phyloP scores from a whole-genome alignment of 23 tunicate genomes.

The Halocynthia roretzi region DNA sequence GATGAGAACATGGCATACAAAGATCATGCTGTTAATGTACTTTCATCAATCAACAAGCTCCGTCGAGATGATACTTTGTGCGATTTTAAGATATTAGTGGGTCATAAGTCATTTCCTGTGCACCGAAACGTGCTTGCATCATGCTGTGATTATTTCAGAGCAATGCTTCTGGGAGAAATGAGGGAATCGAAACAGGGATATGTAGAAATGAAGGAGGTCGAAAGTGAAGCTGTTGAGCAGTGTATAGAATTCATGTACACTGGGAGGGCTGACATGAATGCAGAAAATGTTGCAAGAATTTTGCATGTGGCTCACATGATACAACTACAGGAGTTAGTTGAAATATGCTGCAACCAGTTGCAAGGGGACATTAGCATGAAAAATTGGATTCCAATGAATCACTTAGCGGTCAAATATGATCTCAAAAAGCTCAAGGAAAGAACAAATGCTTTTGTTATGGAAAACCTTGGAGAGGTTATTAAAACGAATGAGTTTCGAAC shows the following conservation, averaged over 20 bases:
- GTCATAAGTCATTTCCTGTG: conserved; percentile 2
- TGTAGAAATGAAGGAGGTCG: conserved; percentile 23
- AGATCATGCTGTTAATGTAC: too few relatives aligned
- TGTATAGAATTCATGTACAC: conserved; percentile 27
- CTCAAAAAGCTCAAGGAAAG: too few relatives aligned
- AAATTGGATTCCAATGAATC: too few relatives aligned
- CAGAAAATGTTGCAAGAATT: not conserved
- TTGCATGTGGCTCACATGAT: not conserved
- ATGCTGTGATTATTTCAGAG: conserved; percentile 22
- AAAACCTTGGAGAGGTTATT: too few relatives aligned
- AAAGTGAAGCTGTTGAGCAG: not conserved
- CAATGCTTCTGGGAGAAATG: conserved; percentile 17
- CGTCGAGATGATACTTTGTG: not conserved
- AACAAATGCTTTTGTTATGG: too few relatives aligned
- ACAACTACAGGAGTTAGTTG: too few relatives aligned
- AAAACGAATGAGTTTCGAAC: too few relatives aligned
- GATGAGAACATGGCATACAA: too few relatives aligned
- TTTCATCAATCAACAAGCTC: too few relatives aligned
- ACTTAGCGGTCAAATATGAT: too few relatives aligned
- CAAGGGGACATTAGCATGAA: too few relatives aligned
- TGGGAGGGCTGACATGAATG: conserved; percentile 9
- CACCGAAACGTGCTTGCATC: conserved; percentile 25
- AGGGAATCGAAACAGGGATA: conserved; percentile 10
- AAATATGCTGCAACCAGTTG: too few relatives aligned
- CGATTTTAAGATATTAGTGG: conserved; percentile 15